phyloP scores from a whole-genome alignment of 2,113 vertebrate genomes.

The Ciconia boyciana region DNA sequence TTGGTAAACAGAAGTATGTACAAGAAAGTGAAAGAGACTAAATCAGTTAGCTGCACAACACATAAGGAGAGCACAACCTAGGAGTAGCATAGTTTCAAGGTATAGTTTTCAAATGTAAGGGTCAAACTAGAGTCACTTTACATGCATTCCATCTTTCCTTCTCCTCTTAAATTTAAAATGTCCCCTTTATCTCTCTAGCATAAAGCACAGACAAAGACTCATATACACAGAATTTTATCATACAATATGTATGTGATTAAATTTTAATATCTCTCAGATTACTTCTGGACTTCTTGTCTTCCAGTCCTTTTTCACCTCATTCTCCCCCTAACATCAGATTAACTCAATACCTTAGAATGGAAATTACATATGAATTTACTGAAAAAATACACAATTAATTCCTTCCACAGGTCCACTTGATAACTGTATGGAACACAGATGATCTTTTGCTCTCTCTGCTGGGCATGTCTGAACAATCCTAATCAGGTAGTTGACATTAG shows the following conservation, averaged over 20 bases:
- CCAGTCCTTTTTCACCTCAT: not conserved
- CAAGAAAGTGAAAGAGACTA: not conserved
- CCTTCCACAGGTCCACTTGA: not conserved
- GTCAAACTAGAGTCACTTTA: not conserved
- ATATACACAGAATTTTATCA: not conserved
- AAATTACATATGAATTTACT: not conserved
- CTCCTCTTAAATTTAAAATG: not conserved
- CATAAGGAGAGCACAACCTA: not conserved
- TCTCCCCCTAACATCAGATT: not conserved
- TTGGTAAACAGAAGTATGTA: not conserved
- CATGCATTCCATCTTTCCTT: not conserved
- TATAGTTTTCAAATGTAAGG: not conserved
- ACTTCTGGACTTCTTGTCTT: not conserved
- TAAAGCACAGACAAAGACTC: not conserved
- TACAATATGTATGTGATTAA: not conserved
- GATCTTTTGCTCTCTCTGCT: not conserved
- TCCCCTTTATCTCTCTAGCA: not conserved
- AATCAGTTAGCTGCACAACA: not conserved
- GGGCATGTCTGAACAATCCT: not conserved
- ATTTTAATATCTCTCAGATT: not conserved
- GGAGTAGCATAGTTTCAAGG: not conserved
- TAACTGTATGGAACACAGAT: not conserved
- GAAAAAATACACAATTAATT: not conserved
- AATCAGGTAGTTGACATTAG: not conserved
- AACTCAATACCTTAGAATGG: not conserved